Evolutionary conservation across 2,113 vertebrate species (phyloP).

Genomic region (Menidia beryllina): DNA sequence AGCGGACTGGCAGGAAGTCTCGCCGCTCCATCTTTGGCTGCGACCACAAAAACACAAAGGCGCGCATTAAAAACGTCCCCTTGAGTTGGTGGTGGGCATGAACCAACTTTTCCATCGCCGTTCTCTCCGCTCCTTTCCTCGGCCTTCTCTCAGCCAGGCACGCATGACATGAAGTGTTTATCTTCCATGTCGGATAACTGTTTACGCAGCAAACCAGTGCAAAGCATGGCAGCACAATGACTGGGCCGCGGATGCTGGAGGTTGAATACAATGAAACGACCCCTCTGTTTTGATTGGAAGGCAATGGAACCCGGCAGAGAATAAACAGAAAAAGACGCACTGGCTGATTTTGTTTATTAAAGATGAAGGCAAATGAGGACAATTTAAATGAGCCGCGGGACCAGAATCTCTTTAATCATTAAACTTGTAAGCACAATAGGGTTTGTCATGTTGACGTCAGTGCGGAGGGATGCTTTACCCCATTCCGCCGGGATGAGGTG

Average conservation of each 20-base stretch:
- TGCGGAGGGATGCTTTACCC: slow-evolving; percentile 1
- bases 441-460: slow-evolving; percentile 18
- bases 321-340: slow-evolving; percentile 55
- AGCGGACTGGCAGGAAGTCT: slow-evolving; percentile 54
- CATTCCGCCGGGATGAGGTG: background rate
- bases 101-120: slow-evolving; percentile 45
- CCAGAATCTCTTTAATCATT: slow-evolving; percentile 20
- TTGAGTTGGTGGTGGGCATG: slow-evolving; percentile 21
- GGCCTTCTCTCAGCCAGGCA: slow-evolving; percentile 32
- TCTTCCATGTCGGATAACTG: slow-evolving; percentile 51
- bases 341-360: slow-evolving; percentile 67
- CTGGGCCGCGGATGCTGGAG: slow-evolving; percentile 31
- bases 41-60: slow-evolving; percentile 64
- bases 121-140: background rate
- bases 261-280: slow-evolving; percentile 33
- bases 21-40: slow-evolving; percentile 47
- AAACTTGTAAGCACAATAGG: slow-evolving; percentile 4
- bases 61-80: slow-evolving; percentile 50
- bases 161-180: slow-evolving; percentile 58
- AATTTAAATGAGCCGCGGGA: slow-evolving; percentile 31
- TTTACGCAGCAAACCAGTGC: slow-evolving; percentile 62
- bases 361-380: slow-evolving; percentile 31
- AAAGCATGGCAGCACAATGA: slow-evolving; percentile 18
- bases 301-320: slow-evolving; percentile 30
- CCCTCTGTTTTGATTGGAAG: slow-evolving; percentile 54